These are phyloP conservation scores for Acanthochromis polyacanthus DNA, from an alignment of 2,113 vertebrate species.

Conservation along the genomic window DNA sequence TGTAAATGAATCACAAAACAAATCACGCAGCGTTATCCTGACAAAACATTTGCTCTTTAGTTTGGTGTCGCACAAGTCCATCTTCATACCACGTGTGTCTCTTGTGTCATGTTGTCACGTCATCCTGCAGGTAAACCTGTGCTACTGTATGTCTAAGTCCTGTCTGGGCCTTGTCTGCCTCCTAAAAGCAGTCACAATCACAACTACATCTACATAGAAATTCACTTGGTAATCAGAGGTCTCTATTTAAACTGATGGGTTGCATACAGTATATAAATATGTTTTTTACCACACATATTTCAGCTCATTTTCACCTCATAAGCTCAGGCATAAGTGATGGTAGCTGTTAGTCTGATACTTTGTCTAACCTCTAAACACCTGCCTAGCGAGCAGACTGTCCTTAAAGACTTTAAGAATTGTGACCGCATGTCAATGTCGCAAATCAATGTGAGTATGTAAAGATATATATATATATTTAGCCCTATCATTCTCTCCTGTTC, in stretches of 20 bases:
- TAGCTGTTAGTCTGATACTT: constrained; percentile 61
- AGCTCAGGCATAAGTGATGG: constrained; percentile 86
- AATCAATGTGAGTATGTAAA: constrained; percentile 72
- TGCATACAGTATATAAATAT: constrained; percentile 74
- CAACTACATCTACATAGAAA: constrained; percentile 20
- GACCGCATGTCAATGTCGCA: constrained; percentile 71
- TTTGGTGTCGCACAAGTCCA: constrained; percentile 51
- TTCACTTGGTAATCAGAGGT: constrained; percentile 11
- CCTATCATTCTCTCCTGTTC: constrained; percentile 72
- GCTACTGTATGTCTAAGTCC: constrained; percentile 78
- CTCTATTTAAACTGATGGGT: constrained; percentile 57
- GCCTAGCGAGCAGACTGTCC: constrained; percentile 51
- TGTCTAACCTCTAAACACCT: constrained; percentile 55
- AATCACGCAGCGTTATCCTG: constrained; percentile 29
- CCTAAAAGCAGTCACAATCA: constrained; percentile 26
- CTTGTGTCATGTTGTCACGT: constrained; percentile 38
- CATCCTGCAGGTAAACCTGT: constrained; percentile 69
- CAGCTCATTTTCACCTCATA: constrained; percentile 77
- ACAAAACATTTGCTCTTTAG: constrained; percentile 36
- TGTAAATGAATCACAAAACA: neutral
- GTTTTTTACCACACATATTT: constrained; percentile 65
- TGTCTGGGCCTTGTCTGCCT: constrained; percentile 61
- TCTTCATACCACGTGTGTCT: constrained; percentile 59
- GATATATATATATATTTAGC: constrained; percentile 59
- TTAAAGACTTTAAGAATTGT: constrained; percentile 33